Percentiles rank a stretch among this genome's conserved stretches.
These are phyloP conservation scores for Zaprionus gabonicus DNA, from an alignment of 1,140 invertebrate species.

Conservation along the genomic window DNA sequence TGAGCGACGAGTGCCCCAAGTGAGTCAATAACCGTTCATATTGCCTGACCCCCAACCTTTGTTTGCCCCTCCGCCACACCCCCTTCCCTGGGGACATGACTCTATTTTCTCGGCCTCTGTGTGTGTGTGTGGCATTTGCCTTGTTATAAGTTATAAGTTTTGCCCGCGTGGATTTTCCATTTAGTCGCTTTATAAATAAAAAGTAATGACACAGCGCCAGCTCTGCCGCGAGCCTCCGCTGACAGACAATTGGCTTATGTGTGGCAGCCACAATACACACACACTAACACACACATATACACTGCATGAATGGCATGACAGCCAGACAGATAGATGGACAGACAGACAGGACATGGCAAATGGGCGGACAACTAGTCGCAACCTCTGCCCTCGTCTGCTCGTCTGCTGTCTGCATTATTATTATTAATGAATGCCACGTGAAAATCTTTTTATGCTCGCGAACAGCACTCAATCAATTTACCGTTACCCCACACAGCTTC, in stretches of 20 bases:
- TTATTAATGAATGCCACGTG: slow-evolving; percentile 81
- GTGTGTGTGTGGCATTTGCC: slow-evolving; percentile 65
- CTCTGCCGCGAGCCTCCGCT: slow-evolving; percentile 28
- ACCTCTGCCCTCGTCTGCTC: background rate
- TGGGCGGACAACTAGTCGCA: slow-evolving; percentile 47
- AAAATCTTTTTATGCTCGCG: slow-evolving; percentile 73
- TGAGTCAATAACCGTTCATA: slow-evolving; percentile 60
- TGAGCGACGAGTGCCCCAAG: slow-evolving; percentile 35
- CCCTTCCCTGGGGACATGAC: slow-evolving; percentile 5
- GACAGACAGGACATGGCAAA: slow-evolving; percentile 15
- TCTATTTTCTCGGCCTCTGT: slow-evolving; percentile 19
- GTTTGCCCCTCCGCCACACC: background rate
- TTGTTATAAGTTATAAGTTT: slow-evolving; percentile 81
- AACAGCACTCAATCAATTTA: slow-evolving; percentile 74
- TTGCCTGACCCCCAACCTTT: slow-evolving; percentile 23
- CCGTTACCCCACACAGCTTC: slow-evolving; percentile 11
- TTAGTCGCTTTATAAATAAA: slow-evolving; percentile 79
- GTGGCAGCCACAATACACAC: slow-evolving; percentile 41
- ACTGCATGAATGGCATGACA: slow-evolving; percentile 1
- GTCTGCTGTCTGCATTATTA: slow-evolving; percentile 62
- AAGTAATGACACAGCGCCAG: slow-evolving; percentile 73
- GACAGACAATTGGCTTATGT: slow-evolving; percentile 35
- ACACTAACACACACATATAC: slow-evolving; percentile 21
- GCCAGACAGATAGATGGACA: slow-evolving; percentile 6
- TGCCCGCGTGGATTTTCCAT: slow-evolving; percentile 69